Conservation (phyloP, 2,888 invertebrate genomes). For the Lasioglossum pauxillum region DNA sequence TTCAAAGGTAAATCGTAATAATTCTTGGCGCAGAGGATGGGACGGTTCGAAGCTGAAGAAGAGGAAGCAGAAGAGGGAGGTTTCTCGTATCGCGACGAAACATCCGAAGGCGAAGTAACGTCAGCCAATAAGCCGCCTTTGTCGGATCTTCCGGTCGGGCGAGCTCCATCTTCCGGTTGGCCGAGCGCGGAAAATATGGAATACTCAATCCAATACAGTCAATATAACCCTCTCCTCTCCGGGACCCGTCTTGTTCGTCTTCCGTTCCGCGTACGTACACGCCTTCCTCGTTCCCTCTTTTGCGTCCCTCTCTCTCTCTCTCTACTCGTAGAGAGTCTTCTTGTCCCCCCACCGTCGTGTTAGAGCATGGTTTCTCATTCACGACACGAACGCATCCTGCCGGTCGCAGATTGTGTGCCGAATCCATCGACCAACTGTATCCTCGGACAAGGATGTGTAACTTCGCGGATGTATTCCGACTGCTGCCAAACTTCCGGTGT, state of each 20-base stretch:
- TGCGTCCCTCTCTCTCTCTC: neutral
- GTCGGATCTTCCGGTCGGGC: conserved; percentile 80
- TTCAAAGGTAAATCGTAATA: conserved; percentile 69
- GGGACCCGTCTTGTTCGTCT: conserved; percentile 13
- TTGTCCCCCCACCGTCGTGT: neutral
- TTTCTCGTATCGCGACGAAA: conserved; percentile 55
- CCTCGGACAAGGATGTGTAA: conserved; percentile 8
- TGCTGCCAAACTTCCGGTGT: conserved; percentile 31
- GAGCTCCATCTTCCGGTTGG: conserved; percentile 79
- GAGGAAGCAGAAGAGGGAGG: neutral
- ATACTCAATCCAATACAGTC: conserved; percentile 79
- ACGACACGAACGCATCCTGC: conserved; percentile 67
- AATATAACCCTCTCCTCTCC: conserved; percentile 65
- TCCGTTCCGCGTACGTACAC: conserved; percentile 32
- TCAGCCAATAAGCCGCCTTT: conserved; percentile 82
- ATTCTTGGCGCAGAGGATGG: conserved; percentile 46
- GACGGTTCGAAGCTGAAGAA: neutral
- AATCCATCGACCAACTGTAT: conserved; percentile 44
- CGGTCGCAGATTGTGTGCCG: conserved; percentile 61
- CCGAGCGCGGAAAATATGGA: conserved; percentile 81
- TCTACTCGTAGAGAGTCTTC: neutral
- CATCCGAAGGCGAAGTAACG: conserved; percentile 74
- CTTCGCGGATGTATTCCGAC: conserved; percentile 7
- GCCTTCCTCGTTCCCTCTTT: conserved; percentile 11
- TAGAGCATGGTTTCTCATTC: conserved; percentile 65